These are phyloP conservation scores for Clepsis dumicolana DNA, from an alignment of 2,888 invertebrate genomes.

Conservation along the genomic window DNA sequence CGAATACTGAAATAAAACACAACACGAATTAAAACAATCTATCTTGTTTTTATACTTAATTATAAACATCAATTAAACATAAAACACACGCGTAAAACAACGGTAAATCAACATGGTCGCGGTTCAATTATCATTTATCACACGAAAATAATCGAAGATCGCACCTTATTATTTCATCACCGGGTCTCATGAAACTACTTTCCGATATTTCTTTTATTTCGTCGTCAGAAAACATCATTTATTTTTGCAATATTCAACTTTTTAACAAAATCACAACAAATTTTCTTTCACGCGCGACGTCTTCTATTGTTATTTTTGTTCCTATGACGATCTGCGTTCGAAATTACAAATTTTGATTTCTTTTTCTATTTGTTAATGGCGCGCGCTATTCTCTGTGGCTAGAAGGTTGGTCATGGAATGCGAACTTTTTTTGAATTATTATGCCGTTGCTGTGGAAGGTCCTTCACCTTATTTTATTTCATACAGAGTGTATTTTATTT, in stretches of 20 bases:
- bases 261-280: constrained; percentile 79
- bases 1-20: constrained; percentile 70
- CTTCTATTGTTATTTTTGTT: constrained; percentile 70
- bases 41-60: no score
- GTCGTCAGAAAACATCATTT: constrained; percentile 83
- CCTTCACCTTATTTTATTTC: background rate
- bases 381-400: constrained; percentile 22
- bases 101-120: constrained; percentile 64
- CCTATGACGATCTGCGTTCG: constrained; percentile 67
- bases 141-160: constrained; percentile 56
- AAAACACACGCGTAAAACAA: constrained; percentile 50
- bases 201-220: constrained; percentile 80
- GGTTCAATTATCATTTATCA: constrained; percentile 55
- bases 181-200: constrained; percentile 73
- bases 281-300: constrained; percentile 65
- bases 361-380: constrained; percentile 32
- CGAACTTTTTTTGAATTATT: constrained; percentile 16
- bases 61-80: constrained; percentile 52
- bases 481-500: background rate
- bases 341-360: constrained; percentile 59
- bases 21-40: constrained; percentile 43
- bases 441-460: background rate
- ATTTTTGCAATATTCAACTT: constrained; percentile 80
- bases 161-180: constrained; percentile 82
- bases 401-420: constrained; percentile 37